phyloP scores from a whole-genome alignment of 2,888 invertebrate genomes.

The Alsophila aescularia region DNA sequence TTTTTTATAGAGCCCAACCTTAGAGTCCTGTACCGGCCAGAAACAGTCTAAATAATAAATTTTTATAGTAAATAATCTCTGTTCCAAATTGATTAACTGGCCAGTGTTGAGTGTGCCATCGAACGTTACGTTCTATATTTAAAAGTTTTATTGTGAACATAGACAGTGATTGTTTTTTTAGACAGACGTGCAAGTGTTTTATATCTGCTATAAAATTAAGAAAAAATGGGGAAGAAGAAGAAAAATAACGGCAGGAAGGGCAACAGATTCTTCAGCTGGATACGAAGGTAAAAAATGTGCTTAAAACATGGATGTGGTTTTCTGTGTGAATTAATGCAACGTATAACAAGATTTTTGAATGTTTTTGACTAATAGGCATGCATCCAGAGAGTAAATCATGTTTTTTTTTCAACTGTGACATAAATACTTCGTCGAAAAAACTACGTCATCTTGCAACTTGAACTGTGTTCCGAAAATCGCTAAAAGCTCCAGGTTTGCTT shows the following conservation, averaged over 20 bases:
- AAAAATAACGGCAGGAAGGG: slow-evolving; percentile 72
- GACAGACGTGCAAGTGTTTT: slow-evolving; percentile 54
- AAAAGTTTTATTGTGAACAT: slow-evolving; percentile 43
- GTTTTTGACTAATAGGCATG: slow-evolving; percentile 19
- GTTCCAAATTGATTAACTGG: slow-evolving; percentile 45
- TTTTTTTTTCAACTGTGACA: too few species aligned
- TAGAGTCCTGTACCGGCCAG: slow-evolving; percentile 70
- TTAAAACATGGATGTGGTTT: slow-evolving; percentile 1
- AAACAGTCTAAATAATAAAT: slow-evolving; percentile 51
- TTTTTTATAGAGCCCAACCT: slow-evolving; percentile 56
- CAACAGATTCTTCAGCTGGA: slow-evolving; percentile 79
- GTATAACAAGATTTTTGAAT: slow-evolving; percentile 18
- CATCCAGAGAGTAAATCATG: neutral
- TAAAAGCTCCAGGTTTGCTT: too few species aligned
- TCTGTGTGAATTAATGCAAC: slow-evolving; percentile 35
- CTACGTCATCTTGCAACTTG: too few species aligned
- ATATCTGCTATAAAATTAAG: slow-evolving; percentile 44
- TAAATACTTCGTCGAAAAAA: too few species aligned
- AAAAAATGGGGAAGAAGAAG: slow-evolving; percentile 79
- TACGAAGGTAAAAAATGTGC: slow-evolving; percentile 65
- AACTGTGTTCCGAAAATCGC: too few species aligned
- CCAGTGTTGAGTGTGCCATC: slow-evolving; percentile 47
- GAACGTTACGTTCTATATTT: slow-evolving; percentile 46
- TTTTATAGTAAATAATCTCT: slow-evolving; percentile 54
- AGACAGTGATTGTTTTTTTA: slow-evolving; percentile 49